Conservation (phyloP, 2,113 vertebrate genomes). For the Mus pahari region DNA sequence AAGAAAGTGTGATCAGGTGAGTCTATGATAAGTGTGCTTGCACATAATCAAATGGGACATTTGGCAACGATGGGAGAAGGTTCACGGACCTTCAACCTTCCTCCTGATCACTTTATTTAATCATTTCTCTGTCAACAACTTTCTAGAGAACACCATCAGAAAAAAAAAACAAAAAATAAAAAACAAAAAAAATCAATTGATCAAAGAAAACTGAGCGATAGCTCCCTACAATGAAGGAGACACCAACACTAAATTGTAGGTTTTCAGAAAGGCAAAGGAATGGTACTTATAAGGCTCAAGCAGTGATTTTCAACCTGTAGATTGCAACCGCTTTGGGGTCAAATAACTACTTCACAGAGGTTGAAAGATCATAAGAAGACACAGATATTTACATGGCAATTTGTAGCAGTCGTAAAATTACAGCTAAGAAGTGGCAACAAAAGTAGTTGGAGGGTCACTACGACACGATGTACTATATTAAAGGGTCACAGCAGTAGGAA, state of each 20-base stretch:
- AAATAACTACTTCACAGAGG: neutral
- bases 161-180: no score
- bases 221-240: neutral
- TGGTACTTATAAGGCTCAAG: neutral
- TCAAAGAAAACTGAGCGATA: neutral
- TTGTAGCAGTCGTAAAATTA: neutral
- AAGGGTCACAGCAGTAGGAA: neutral
- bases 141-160: neutral
- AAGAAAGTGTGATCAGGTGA: slow-evolving; percentile 20
- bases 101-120: neutral
- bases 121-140: neutral
- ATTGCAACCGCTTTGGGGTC: neutral
- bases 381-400: neutral
- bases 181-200: neutral
- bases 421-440: neutral
- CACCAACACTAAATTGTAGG: neutral
- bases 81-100: neutral
- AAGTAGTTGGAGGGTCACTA: neutral
- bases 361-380: neutral
- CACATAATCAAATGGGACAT: neutral
- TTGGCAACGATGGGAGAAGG: neutral
- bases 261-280: slow-evolving; percentile 27
- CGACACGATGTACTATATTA: neutral
- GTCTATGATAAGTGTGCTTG: neutral
- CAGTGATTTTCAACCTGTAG: neutral